These are phyloP conservation scores for Plagodis dolabraria DNA, from an alignment of 2,888 invertebrate genomes.

Conservation along the genomic window DNA sequence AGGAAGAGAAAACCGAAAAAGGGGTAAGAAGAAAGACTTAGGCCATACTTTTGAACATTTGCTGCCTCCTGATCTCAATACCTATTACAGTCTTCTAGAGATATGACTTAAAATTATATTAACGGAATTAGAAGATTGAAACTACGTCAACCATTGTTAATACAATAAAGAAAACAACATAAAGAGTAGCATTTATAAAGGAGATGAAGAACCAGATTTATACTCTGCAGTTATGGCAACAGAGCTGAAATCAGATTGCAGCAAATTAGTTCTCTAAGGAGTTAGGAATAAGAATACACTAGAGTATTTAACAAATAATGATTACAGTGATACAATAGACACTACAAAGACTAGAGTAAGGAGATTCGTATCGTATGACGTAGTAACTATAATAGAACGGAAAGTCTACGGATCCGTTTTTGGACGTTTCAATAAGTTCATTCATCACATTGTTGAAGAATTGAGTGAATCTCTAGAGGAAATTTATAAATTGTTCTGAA, in stretches of 20 bases:
- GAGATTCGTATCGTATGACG: constrained; percentile 38
- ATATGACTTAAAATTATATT: too few relatives aligned
- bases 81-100: not conserved
- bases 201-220: not conserved
- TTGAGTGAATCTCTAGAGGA: constrained; percentile 11
- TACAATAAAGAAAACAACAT: not conserved
- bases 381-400: constrained; percentile 37
- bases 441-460: constrained; percentile 21
- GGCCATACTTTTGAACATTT: constrained; percentile 26
- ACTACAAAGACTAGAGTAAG: constrained; percentile 68
- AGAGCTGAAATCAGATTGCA: constrained; percentile 27
- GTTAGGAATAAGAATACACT: constrained; percentile 50
- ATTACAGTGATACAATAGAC: constrained; percentile 53
- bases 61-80: constrained; percentile 25
- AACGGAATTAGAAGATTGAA: not conserved
- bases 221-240: not conserved
- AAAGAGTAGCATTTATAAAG: not conserved
- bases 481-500: too few relatives aligned
- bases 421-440: constrained; percentile 40
- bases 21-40: constrained; percentile 33
- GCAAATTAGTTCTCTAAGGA: constrained; percentile 37
- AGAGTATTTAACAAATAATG: constrained; percentile 54
- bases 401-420: constrained; percentile 35
- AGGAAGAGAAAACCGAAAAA: constrained; percentile 43
- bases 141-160: not conserved